Evolutionary conservation across 2,113 vertebrate genomes (phyloP), one percentile per base, ranked within the genome.

Genomic region (Dolichotis patagonum): DNA sequence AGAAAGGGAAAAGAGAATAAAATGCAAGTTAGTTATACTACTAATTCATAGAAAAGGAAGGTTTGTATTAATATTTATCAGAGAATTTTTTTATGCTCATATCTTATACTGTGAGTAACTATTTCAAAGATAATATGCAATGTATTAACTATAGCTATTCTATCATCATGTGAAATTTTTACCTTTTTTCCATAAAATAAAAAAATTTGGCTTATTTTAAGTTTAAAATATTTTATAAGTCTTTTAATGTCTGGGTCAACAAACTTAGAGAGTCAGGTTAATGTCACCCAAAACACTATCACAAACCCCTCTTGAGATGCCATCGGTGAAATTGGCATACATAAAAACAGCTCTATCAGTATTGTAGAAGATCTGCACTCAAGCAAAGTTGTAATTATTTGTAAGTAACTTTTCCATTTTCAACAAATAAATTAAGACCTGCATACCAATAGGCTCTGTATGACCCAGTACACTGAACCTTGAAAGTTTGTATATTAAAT

Each of bases 371-470:
- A 85, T 73, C 63, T 94, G 35, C 35, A 87, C n/a, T 91, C 67
- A 89, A 92, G 10, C 71, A 94, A 95, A 86, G 83, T 83, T 96
- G 83, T 94, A 96, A 97, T 97, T 96, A 93, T 30, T 85, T 73
- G 41, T 95, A 97, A 97, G 97, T 98, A 98, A 93, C 75, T 96
- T 97, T 90, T 95, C 54, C 54, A 88, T 91, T 95, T 94, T 83
- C 54, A 89, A 28, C 87, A 95, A 98, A 97, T 96, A 88, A 93
- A 58, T 41, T 81, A 95, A 95, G 73, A 54, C 77, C 84, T 97
- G 54, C 88, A 96, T 71, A 71, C 22, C n/a, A 30, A 87, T 91
- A 56, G 91, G 91, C 62, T 90, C 65, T 89, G 17, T 83, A 67
- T 43, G 96, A 46, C 2, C 49, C 67, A 62, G 49, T 41, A n/a